A percentile compares a stretch with the other conserved stretches of the same genome.
Evolutionary conservation across 2,113 vertebrate genomes (phyloP).

Genomic region (Oreochromis spilurus): DNA sequence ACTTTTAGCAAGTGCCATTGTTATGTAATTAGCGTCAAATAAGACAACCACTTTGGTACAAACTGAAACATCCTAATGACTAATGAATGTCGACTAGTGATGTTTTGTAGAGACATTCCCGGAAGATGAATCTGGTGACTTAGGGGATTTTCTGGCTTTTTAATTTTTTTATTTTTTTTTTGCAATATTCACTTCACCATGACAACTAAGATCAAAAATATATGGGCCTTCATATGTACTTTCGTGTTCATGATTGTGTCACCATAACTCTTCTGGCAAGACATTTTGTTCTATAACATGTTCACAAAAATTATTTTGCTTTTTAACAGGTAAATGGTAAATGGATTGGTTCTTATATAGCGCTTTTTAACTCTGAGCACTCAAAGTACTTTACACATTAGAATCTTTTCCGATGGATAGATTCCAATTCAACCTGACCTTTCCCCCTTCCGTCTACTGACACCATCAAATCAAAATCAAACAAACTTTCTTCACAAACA

Average conservation of each 20-base stretch:
- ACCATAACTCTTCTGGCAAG: not conserved
- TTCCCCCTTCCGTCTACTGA: not conserved
- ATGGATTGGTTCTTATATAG: not conserved
- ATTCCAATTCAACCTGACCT: not conserved
- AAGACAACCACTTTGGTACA: not conserved
- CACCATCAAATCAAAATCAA: not conserved
- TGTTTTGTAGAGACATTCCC: not conserved
- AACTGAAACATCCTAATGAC: not conserved
- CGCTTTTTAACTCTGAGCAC: accelerated
- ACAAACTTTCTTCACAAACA: not conserved
- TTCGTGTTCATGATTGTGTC: not conserved
- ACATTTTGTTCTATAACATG: not conserved
- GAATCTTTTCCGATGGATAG: too few relatives aligned
- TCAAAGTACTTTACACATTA: not conserved
- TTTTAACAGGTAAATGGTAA: not conserved
- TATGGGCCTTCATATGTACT: not conserved
- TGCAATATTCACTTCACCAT: not conserved
- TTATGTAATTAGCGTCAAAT: not conserved
- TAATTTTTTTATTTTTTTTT: not conserved
- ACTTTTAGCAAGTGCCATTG: not conserved
- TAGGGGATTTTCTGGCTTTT: not conserved
- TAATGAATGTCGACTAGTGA: not conserved
- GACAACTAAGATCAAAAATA: not conserved
- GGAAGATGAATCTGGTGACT: not conserved
- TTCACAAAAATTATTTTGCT: not conserved